Base-by-base conservation (phyloP, 2,797 vertebrate species). In the Hemitrygon akajei region DNA sequence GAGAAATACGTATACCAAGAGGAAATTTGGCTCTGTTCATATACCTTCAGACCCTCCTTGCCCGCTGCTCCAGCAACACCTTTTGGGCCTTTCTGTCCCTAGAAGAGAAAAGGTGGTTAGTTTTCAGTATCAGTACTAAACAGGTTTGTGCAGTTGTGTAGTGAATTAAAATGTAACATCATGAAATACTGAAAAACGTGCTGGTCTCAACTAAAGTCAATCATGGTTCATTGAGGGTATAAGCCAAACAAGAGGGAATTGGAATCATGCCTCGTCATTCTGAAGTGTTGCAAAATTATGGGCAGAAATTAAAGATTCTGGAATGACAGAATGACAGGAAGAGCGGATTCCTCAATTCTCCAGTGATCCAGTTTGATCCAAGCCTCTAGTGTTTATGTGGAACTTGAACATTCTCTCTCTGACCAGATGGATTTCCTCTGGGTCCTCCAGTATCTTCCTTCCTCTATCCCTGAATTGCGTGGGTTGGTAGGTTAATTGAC, bases 31-130 rank as follows among this genome's bases (percentile, higher is more conserved):
- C 69, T 73, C 34, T 47, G 34, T 73, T 66, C 60, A 89, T 93
- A 16, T 94, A 97, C 97, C 96, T 97, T 97, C 22, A 95, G 95
- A 95, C 97, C 97, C 10, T 93, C 1, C 9, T 80, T n/a, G 20
- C 97, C 97, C 40, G 96, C 94, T 87, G 95, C 95, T 60, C 97
- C 97, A 60, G 95, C 93, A 7, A 93, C 95, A 79, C 97, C 97
- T 7, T 95, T 14, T 87, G 95, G 25, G n/a, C 97, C 97, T 95
- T 95, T 96, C 95, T 97, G 96, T 94, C 97, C 97, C 97, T 97
- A 93, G 73, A 81, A 84, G 37, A 93, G 76, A 73, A 94, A 75
- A 80, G 47, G 63, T 14, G 86, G 18, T 71, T 86, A 81, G 89
- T 94, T 93, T 16, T 89, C 34, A 89, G n/a, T n/a, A 89, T 69